These are phyloP conservation scores for Andrena bucephala DNA, from an alignment of 2,888 invertebrate genomes.

Conservation along the genomic window DNA sequence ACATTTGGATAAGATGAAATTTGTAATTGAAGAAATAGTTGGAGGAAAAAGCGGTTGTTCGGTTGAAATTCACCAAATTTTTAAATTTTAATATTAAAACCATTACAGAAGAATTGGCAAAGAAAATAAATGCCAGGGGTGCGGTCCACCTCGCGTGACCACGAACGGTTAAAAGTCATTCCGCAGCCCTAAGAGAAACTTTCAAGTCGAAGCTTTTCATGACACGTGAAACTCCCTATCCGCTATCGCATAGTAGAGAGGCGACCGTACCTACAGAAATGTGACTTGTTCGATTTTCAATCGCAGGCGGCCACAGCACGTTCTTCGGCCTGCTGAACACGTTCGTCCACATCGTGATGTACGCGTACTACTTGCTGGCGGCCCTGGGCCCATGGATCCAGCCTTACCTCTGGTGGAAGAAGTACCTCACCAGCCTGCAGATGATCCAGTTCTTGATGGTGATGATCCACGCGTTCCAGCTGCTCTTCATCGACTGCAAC, in stretches of 20 bases:
- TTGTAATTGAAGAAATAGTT: no score
- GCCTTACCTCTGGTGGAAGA: conserved; percentile 98
- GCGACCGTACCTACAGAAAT: background rate
- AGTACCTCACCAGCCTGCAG: conserved; percentile 95
- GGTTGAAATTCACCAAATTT: no score
- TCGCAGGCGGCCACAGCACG: conserved; percentile 94
- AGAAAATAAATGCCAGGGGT: no score
- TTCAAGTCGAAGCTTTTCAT: background rate
- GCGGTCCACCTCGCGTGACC: no score
- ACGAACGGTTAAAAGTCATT: background rate
- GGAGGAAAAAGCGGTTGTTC: no score
- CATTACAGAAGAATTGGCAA: no score
- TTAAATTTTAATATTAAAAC: no score
- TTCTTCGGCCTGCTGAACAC: conserved; percentile 98
- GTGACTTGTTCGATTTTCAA: background rate
- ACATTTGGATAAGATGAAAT: no score
- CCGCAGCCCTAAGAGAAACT: background rate
- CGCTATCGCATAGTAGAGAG: background rate
- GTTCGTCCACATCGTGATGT: conserved; percentile 98
- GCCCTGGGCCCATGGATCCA: conserved; percentile 95
- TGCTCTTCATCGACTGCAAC: conserved; percentile 95
- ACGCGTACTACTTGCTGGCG: conserved; percentile 95
- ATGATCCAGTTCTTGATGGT: conserved; percentile 96
- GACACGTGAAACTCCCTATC: background rate
- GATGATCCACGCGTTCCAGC: conserved; percentile 95